phyloP scores from a whole-genome alignment of 2,797 vertebrate species.

The Sylvia borin region DNA sequence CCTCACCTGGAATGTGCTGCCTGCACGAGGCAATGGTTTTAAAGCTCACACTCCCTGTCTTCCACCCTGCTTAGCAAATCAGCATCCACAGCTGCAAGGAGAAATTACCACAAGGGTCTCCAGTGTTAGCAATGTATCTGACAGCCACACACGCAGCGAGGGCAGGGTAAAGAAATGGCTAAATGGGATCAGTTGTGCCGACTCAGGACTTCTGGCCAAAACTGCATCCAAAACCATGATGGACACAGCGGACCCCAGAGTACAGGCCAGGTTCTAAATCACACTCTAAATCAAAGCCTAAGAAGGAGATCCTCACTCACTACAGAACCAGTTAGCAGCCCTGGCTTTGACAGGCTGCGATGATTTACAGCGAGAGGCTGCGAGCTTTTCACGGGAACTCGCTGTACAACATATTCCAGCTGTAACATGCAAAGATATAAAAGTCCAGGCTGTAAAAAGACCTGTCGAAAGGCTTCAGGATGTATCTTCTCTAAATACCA shows the following conservation, averaged over 20 bases:
- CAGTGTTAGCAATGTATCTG: background rate
- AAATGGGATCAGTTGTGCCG: background rate
- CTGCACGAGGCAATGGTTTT: background rate
- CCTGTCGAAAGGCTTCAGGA: background rate
- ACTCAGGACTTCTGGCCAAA: constrained; percentile 42
- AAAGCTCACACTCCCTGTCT: background rate
- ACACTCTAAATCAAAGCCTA: constrained; percentile 30
- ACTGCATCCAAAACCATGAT: constrained; percentile 7
- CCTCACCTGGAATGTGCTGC: background rate
- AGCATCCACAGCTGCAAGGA: background rate
- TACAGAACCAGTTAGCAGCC: background rate
- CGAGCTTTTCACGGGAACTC: background rate
- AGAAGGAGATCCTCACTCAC: constrained; percentile 38
- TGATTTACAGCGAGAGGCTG: constrained; percentile 25
- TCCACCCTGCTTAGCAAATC: background rate
- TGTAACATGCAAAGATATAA: background rate
- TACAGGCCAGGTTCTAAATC: constrained; percentile 21
- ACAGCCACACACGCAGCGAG: background rate
- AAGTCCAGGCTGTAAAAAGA: background rate
- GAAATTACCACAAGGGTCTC: constrained; percentile 25
- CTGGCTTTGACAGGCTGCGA: background rate
- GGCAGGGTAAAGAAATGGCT: constrained; percentile 3
- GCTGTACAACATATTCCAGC: background rate
- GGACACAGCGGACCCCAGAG: constrained; percentile 28
- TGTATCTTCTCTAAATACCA: background rate